These are phyloP conservation scores for Phaetusa simplex DNA, from an alignment of 2,113 vertebrate genomes.

Conservation along the genomic window DNA sequence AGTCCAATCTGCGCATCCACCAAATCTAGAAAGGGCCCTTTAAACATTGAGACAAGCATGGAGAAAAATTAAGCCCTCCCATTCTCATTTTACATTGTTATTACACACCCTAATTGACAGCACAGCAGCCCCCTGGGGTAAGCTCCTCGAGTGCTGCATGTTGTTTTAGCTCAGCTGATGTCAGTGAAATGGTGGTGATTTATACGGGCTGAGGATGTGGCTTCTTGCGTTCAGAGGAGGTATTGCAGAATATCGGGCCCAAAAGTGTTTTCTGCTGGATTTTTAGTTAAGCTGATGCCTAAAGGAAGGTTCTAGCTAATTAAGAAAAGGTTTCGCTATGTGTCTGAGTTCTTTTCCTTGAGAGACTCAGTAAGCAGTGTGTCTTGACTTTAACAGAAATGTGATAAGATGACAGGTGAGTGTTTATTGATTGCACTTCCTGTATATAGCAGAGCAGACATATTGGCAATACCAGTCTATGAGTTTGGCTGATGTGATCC, in stretches of 20 bases:
- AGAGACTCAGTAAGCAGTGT: neutral
- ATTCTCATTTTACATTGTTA: neutral
- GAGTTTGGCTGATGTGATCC: neutral
- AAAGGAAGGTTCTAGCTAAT: neutral
- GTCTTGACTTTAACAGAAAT: neutral
- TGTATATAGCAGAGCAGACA: neutral
- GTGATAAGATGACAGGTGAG: neutral
- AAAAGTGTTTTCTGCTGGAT: neutral
- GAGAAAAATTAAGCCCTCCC: neutral
- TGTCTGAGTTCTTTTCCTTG: neutral
- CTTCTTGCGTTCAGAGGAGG: neutral
- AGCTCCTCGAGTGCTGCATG: neutral
- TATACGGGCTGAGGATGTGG: rapidly evolving
- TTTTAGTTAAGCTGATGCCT: neutral
- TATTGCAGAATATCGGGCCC: neutral
- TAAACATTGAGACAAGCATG: neutral
- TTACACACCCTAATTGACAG: neutral
- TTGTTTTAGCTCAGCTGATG: neutral
- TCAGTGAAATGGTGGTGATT: neutral
- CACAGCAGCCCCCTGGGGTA: neutral
- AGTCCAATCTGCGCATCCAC: neutral
- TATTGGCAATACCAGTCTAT: neutral
- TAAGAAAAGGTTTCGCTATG: neutral
- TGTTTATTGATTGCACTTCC: neutral
- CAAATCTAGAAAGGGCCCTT: neutral